These are phyloP conservation scores for Corvus hawaiiensis DNA, from an alignment of 2,113 vertebrate genomes.

Conservation along the genomic window DNA sequence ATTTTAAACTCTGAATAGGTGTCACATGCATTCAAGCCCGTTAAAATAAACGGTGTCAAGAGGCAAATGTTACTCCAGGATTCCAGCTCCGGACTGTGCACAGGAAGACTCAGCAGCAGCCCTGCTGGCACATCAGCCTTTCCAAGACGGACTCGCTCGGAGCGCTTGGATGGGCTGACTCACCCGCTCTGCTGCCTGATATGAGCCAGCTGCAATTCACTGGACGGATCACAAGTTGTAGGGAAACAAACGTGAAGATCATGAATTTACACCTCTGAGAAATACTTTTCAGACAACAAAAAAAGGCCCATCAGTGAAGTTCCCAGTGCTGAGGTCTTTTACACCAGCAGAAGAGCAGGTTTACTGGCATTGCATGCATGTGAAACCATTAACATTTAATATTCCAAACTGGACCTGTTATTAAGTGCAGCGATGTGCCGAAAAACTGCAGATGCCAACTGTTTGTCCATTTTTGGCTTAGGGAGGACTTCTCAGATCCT, in stretches of 20 bases:
- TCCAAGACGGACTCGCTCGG: rapidly evolving
- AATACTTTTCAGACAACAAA: not conserved
- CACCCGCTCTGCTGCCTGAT: not conserved
- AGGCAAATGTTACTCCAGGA: not conserved
- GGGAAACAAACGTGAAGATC: not conserved
- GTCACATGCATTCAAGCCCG: not conserved
- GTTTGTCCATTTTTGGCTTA: not conserved
- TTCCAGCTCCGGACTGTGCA: not conserved
- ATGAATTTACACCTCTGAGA: not conserved
- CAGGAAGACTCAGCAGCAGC: not conserved
- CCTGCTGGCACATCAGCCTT: not conserved
- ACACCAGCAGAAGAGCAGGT: not conserved
- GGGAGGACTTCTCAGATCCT: not conserved
- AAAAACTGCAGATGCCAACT: not conserved
- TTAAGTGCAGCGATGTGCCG: not conserved
- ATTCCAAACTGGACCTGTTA: not conserved
- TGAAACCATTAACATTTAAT: not conserved
- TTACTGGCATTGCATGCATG: not conserved
- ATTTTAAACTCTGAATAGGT: not conserved
- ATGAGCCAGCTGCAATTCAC: not conserved
- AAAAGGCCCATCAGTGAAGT: not conserved
- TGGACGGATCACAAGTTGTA: not conserved
- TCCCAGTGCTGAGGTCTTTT: not conserved
- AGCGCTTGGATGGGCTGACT: not conserved
- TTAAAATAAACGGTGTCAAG: not conserved